Evolutionary conservation across 2,113 vertebrate species (phyloP), one percentile per base, ranked within the genome.

Genomic region (Hepsetus odoe): DNA sequence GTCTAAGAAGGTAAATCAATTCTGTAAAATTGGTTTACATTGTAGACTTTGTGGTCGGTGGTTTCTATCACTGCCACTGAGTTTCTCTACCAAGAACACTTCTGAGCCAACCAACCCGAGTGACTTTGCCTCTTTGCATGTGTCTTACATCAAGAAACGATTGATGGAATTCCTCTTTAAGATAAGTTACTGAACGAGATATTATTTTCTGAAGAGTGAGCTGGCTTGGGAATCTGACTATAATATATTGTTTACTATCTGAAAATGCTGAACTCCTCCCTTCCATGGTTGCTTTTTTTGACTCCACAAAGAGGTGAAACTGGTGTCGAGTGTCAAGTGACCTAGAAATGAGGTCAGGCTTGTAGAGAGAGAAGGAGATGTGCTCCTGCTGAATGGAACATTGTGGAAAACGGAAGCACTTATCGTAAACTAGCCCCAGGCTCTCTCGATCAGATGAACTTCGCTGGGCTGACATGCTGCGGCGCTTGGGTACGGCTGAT

Each of bases 381-480:
- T 71, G 80, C 46, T 79, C 28, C 64, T 58, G 65, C 67, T 83
- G 74, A 88, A 85, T 79, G 59, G 55, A 38, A 74, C 76, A 85
- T 89, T 90, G 87, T 89, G 84, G 89, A 80, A n/a, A 72, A 85
- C 89, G 87, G 89, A 91, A 90, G 87, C 70, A 75, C 86, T 88
- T 86, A 87, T 85, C 83, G 58, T 76, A 71, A 77, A 81, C 79
- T 82, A 82, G 83, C 86, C 88, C 76, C 2, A 87, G 86, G 88
- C 79, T 65, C 82, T 88, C 85, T 86, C 30, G 30, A 77, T 72
- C 28, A 79, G n/a, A 82, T 66, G 20, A 55, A 28, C 24, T 77
- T 66, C 26, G 56, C 0, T 79, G 40, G 33, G 75, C 65, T 83
- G 49, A 80, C 44, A 55, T 33, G 32, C 16, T 68, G 16, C n/a